Evolutionary conservation across 2,113 vertebrate species (phyloP), one percentile per base, ranked within the genome.

Genomic region (Tragelaphus strepsiceros): DNA sequence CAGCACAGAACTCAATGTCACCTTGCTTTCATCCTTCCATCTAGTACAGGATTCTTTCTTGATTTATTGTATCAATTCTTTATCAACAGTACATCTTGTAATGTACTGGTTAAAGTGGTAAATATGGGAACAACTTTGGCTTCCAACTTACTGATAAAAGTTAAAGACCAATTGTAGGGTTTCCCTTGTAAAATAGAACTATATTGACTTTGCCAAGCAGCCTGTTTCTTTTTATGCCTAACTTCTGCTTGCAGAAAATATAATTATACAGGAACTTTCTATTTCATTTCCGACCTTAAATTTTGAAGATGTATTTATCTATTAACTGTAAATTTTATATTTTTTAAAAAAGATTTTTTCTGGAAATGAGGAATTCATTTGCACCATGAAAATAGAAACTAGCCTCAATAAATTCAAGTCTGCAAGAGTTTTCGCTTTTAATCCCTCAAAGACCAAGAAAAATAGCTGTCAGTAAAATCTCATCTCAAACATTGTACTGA

Each of bases 351-450:
- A 49, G 1, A 13, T 16, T 43, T 84, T 90, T 58, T 51, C 82
- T 91, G 19, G 24, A 85, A 89, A 80, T 49, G 58, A 58, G n/a
- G 15, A 16, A 62, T 62, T 96, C 5, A 39, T 94, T 87, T 90
- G 95, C 14, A 67, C 6, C 64, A 56, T 82, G 61, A 87, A 54
- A 87, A 54, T 94, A 94, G 26, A 59, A 89, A 54, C 62, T 89
- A 91, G 87, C 88, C 88, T 89, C 97, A 85, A 61, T 91, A 97
- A 98, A 96, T 82, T 77, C 24, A 49, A 35, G 32, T 14, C n/a
- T 96, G n/a, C 43, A 39, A 84, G 85, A 96, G 13, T 51, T 88
- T 91, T 97, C 43, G 46, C 49, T 43, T 95, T 67, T 58, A 97
- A 1, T 86, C 95, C n/a, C 58, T 97, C 90, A 92, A 67, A 96